Conservation (phyloP, 2,797 vertebrate genomes). For the Neostethus bicornis region DNA sequence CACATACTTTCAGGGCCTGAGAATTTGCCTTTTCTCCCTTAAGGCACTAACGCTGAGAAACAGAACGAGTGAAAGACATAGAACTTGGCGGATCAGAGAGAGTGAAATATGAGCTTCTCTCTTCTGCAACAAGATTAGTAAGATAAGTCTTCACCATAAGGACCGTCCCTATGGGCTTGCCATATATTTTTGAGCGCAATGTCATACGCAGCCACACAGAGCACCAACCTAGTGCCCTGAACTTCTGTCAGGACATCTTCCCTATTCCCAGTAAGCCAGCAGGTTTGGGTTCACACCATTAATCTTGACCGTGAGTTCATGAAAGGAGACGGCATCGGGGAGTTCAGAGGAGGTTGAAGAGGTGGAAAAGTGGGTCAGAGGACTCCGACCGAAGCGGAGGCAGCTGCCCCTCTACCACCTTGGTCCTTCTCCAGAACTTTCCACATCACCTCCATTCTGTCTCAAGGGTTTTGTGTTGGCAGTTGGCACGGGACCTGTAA, state of each 20-base stretch:
- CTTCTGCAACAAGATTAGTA: conserved; percentile 50
- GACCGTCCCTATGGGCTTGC: conserved; percentile 55
- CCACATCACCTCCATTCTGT: conserved; percentile 22
- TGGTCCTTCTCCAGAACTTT: conserved; percentile 58
- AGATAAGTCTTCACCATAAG: conserved; percentile 51
- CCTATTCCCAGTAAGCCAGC: conserved; percentile 72
- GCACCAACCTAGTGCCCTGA: conserved; percentile 43
- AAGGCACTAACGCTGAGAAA: conserved; percentile 62
- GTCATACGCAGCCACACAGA: conserved; percentile 27
- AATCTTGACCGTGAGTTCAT: conserved; percentile 74
- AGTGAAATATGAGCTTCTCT: conserved; percentile 76
- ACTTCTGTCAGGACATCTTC: conserved; percentile 64
- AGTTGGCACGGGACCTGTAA: conserved; percentile 73
- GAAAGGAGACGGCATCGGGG: conserved; percentile 50
- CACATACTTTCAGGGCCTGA: conserved; percentile 77
- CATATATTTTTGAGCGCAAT: conserved; percentile 57
- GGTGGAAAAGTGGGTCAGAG: conserved; percentile 83
- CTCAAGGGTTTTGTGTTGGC: conserved; percentile 56
- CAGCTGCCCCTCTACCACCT: conserved; percentile 75
- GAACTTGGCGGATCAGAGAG: conserved; percentile 57
- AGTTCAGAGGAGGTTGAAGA: conserved; percentile 57
- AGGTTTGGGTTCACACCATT: conserved; percentile 78
- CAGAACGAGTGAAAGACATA: conserved; percentile 68
- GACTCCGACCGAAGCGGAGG: conserved; percentile 81
- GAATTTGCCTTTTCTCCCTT: conserved; percentile 68